Evolutionary conservation across 2,113 vertebrate species (phyloP), one percentile per base, ranked within the genome.

Genomic region (Platysteira castanea): DNA sequence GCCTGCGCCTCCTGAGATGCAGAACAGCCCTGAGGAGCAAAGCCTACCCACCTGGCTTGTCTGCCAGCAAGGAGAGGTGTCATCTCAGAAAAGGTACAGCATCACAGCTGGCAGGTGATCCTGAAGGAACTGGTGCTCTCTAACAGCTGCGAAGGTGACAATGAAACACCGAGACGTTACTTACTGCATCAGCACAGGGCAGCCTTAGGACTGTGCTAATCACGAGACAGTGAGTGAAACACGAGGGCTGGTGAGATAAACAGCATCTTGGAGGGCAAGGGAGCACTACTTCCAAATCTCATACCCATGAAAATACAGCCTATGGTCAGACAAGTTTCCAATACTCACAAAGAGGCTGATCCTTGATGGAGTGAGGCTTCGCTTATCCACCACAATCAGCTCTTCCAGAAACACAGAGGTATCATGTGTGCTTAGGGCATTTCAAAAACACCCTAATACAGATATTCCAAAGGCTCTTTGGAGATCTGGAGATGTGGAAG

Each of bases 51-150:
- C 76, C 92, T 90, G 96, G 85, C 90, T 84, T 13, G 71, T 93
- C 90, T 95, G 93, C 93, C 90, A 94, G 93, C 92, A 83, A 77
- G 85, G 71, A 96, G 84, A 95, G 56, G 71, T 75, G 87, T 78
- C 90, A 93, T 67, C 63, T 77, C 79, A 63, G 42, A 64, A 88
- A 92, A 87, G 47, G 68, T n/a, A 68, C 8, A 84, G 90, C 87
- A 90, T 63, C 82, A 76, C 81, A 89, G 91, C 89, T 87, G 91
- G 84, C 70, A 89, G 78, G 70, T 76, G 84, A 71, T 82, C 94
- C 94, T 73, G 81, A 41, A 89, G 94, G 91, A 85, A 31, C 49
- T 39, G 57, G 57, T 57, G 87, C 64, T 64, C 93, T 93, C 84
- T 80, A 90, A 80, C 50, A 91, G 91, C 93, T 95, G 93, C 0